Percentiles rank a stretch among this genome's conserved stretches.
These are phyloP conservation scores for Agapornis canus DNA, from an alignment of 2,797 vertebrate genomes.

Conservation along the genomic window DNA sequence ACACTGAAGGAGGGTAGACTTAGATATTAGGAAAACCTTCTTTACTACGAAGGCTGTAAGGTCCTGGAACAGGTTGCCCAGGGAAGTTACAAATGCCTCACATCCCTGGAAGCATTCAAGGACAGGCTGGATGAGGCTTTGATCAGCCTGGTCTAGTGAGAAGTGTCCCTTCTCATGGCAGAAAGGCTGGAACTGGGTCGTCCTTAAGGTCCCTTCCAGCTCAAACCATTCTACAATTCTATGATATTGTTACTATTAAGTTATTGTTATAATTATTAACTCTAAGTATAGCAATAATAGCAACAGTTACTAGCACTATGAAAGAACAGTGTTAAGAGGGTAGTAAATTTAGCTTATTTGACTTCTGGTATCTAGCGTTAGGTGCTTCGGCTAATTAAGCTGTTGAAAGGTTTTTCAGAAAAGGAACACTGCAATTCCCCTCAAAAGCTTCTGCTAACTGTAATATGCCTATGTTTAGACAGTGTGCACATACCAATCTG, in stretches of 20 bases:
- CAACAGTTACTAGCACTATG: not conserved
- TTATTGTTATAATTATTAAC: not conserved
- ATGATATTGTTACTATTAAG: not conserved
- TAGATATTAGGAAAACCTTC: not conserved
- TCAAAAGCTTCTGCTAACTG: not conserved
- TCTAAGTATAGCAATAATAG: not conserved
- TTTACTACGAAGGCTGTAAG: not conserved
- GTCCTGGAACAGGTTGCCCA: not conserved
- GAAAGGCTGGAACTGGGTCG: not conserved
- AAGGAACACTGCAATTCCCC: not conserved
- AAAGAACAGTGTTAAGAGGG: not conserved
- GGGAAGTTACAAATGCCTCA: not conserved
- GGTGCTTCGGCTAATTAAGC: not conserved
- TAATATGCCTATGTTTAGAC: not conserved
- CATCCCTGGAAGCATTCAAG: not conserved
- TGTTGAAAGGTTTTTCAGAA: not conserved
- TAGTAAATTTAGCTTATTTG: not conserved
- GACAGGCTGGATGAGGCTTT: not conserved
- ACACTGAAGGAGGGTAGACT: not conserved
- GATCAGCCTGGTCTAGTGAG: not conserved
- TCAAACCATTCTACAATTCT: not conserved
- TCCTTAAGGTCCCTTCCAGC: not conserved
- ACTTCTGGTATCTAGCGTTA: not conserved
- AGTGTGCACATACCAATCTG: not conserved
- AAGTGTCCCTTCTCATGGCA: not conserved